Base-by-base conservation (phyloP, 2,888 invertebrate species). In the Malthinus flaveolus region DNA sequence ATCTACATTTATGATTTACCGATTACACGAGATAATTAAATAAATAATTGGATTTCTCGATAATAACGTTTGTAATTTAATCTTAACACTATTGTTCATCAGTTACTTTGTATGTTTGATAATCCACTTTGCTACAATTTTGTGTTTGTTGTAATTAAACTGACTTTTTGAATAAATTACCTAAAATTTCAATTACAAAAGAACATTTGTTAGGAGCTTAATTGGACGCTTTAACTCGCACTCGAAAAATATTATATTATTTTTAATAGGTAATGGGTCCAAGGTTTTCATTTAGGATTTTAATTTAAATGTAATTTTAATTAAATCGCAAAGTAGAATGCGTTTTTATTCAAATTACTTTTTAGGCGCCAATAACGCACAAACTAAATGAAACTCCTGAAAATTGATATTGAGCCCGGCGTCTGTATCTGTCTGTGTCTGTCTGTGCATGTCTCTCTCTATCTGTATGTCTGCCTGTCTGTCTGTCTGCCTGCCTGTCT, bases 21-120 rank as follows among this genome's bases (percentile, higher is more conserved):
- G 39, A 42, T 42, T 42, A 42, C 39, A 42, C 9, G 39, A 15
- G 39, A 42, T 42, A 42, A 42, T 42, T 42, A 42, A 42, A 42
- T 42, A 15, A 42, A 42, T 42, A 42, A 42, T 42, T 42, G 39
- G 11, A 42, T 42, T 42, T 42, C 39, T 42, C 39, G 39, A 42
- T 42, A 42, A 42, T 42, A 42, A 42, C 10, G 15, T 15, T 42
- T 42, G 10, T 23, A 42, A 42, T 42, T 42, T 23, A 42, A 42
- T 42, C 39, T 42, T 42, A 23, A 42, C 39, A 42, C 39, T 7
- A 9, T 42, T 42, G 39, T 42, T 42, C 39, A 42, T 42, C 39
- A 42, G 39, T 42, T 42, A 42, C 39, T 42, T 15, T 42, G 39
- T 42, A 42, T 15, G 39, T 39, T 23, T 23, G 15, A 42, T 42